Conservation (phyloP, 2,113 vertebrate genomes). For the Elanus axillaris region DNA sequence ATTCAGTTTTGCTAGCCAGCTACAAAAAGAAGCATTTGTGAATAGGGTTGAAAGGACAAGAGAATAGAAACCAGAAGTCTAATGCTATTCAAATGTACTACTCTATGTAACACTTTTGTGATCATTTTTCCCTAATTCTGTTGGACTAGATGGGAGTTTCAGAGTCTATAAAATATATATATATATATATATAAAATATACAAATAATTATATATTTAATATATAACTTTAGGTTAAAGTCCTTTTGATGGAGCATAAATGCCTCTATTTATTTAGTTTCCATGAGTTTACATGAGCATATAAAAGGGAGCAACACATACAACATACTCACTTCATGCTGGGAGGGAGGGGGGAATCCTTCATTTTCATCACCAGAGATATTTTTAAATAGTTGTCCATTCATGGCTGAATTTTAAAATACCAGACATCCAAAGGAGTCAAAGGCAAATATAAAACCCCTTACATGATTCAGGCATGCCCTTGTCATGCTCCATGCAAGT, state of each 20-base stretch:
- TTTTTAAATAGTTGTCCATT: conserved; percentile 12
- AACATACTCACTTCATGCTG: neutral
- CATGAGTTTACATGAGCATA: neutral
- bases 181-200: neutral
- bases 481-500: neutral
- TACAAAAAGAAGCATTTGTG: neutral
- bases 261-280: neutral
- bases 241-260: neutral
- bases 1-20: neutral
- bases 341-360: neutral
- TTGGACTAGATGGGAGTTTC: neutral
- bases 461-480: neutral
- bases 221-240: neutral
- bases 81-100: neutral
- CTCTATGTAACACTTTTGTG: neutral
- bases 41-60: neutral
- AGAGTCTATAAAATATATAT: neutral
- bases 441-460: neutral
- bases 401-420: conserved; percentile 6
- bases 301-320: conserved; percentile 4
- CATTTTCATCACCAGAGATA: neutral
- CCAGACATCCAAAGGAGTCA: neutral
- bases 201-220: neutral
- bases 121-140: neutral
- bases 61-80: neutral